Conservation (phyloP, 2,113 vertebrate genomes). For the Protobothrops mucrosquamatus region DNA sequence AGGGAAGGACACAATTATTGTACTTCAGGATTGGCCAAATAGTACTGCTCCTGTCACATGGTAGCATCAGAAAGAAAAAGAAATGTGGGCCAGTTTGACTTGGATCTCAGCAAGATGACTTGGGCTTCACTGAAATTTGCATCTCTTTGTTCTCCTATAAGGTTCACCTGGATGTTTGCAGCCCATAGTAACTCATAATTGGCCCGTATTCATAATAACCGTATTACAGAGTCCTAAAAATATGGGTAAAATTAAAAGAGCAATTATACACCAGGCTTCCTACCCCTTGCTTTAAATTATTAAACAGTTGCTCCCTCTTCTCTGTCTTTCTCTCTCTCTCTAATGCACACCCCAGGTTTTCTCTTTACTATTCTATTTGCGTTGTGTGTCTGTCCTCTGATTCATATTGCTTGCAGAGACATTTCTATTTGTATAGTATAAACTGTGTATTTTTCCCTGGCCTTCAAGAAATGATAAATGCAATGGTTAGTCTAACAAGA, state of each 20-base stretch:
- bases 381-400: background rate
- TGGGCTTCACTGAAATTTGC: background rate
- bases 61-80: background rate
- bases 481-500: constrained; percentile 1
- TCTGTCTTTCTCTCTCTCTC: background rate
- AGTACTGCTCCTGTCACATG: background rate
- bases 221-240: background rate
- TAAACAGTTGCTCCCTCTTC: background rate
- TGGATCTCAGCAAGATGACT: background rate
- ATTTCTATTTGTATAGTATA: background rate
- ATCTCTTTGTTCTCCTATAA: background rate
- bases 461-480: constrained; percentile 22
- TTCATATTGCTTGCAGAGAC: constrained; percentile 21
- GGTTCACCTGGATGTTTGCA: background rate
- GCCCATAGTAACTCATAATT: background rate
- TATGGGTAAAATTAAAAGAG: background rate
- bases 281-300: background rate
- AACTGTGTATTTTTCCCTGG: background rate
- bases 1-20: background rate
- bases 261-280: background rate
- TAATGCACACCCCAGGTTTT: background rate
- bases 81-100: background rate
- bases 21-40: background rate
- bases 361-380: background rate
- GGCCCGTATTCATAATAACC: background rate